These are phyloP conservation scores for Maccullochella peelii DNA, from an alignment of 2,113 vertebrate species.

Conservation along the genomic window DNA sequence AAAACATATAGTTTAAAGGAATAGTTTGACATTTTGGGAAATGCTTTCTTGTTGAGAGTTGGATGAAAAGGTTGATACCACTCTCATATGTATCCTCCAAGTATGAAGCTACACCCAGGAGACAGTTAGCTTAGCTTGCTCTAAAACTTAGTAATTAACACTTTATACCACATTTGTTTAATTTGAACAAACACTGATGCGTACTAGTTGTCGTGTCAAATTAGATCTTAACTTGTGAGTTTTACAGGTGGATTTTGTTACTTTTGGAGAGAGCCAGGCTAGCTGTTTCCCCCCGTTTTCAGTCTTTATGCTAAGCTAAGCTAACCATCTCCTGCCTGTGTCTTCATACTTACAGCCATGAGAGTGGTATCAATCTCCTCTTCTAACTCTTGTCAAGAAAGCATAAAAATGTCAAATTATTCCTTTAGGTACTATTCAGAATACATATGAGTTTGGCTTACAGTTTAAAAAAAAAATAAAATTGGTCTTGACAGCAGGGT, in stretches of 20 bases:
- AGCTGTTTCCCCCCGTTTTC: background rate
- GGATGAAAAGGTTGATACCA: background rate
- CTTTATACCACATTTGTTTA: background rate
- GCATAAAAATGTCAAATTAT: background rate
- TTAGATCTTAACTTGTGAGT: background rate
- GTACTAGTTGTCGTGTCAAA: background rate
- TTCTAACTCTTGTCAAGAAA: background rate
- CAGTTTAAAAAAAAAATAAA: no score
- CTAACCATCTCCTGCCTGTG: background rate
- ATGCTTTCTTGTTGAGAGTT: background rate
- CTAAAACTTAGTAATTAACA: background rate
- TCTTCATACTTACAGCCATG: background rate
- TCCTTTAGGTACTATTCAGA: background rate
- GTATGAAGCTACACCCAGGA: background rate
- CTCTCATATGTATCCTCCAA: background rate
- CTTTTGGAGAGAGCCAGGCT: background rate
- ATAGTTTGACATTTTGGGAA: background rate
- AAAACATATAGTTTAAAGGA: background rate
- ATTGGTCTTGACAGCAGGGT: constrained; percentile 39
- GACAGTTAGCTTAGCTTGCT: background rate
- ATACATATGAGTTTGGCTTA: background rate
- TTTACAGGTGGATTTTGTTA: background rate
- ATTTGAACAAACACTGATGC: background rate
- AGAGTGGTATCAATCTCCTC: background rate
- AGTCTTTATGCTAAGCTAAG: background rate